Evolutionary conservation across 2,113 vertebrate species (phyloP).

Genomic region (Conger conger): DNA sequence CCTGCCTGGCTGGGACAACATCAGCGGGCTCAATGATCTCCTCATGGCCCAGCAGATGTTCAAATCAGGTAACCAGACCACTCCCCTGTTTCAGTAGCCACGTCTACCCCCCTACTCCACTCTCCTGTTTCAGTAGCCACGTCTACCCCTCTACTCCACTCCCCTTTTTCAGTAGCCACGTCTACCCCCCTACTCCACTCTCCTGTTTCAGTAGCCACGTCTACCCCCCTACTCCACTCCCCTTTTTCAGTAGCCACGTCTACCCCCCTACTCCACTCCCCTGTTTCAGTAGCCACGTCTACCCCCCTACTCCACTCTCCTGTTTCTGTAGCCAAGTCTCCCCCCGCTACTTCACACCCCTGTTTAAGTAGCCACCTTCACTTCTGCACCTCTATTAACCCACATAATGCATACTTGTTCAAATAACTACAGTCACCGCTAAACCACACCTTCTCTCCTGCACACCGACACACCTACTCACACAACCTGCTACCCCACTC

Average conservation of each 20-base stretch:
- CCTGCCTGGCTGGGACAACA: conserved; percentile 97
- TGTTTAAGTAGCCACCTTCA: neutral
- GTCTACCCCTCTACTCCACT: neutral
- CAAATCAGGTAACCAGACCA: conserved; percentile 80
- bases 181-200: neutral
- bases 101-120: no score
- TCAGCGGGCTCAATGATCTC: conserved; percentile 89
- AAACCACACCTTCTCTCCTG: no score
- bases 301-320: no score
- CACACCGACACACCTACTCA: no score
- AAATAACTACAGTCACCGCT: no score
- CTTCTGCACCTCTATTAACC: no score
- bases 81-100: neutral
- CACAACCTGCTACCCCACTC: no score
- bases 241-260: neutral
- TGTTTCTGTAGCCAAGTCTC: neutral
- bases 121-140: neutral
- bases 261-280: no score
- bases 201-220: neutral
- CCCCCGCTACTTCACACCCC: neutral
- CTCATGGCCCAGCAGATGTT: conserved; percentile 93
- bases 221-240: no score
- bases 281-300: no score
- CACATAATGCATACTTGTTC: no score
- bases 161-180: no score